Percentiles rank a stretch among this genome's conserved stretches.
These are phyloP conservation scores for Conops quadrifasciatus DNA, from an alignment of 2,888 invertebrate species.

Conservation along the genomic window DNA sequence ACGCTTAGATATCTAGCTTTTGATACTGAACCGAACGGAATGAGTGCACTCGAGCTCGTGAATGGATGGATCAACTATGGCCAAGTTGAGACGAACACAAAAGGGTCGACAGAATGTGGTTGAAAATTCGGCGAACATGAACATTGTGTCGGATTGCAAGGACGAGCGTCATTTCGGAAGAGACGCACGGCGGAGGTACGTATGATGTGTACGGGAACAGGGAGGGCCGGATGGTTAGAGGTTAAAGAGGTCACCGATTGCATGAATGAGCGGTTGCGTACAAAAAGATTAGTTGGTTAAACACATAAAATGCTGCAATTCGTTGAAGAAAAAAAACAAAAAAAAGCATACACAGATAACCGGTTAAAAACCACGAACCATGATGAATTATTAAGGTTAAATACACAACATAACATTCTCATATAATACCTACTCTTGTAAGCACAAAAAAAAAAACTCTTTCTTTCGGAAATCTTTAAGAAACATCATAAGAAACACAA, in stretches of 20 bases:
- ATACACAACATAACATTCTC: no score
- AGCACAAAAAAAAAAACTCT: no score
- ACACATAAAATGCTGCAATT: not conserved
- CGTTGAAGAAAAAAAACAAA: not conserved
- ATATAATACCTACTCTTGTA: no score
- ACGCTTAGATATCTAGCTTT: not conserved
- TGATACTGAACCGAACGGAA: no score
- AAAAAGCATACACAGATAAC: no score
- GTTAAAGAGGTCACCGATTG: not conserved
- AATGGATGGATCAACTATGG: constrained; percentile 3
- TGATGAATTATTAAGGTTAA: no score
- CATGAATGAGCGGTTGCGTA: constrained; percentile 8
- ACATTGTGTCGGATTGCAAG: not conserved
- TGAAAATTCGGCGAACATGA: not conserved
- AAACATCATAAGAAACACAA: no score
- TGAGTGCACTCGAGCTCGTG: not conserved
- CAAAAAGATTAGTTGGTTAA: constrained; percentile 1
- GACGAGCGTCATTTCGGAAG: not conserved
- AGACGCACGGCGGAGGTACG: no score
- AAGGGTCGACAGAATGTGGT: not conserved
- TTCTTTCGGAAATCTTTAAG: no score
- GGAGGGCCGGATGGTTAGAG: no score
- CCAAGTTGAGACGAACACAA: not conserved
- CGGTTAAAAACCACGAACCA: no score
- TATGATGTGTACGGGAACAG: no score